These are phyloP conservation scores for Botrylloides violaceus DNA, from an alignment of 23 tunicate genomes.

Conservation along the genomic window DNA sequence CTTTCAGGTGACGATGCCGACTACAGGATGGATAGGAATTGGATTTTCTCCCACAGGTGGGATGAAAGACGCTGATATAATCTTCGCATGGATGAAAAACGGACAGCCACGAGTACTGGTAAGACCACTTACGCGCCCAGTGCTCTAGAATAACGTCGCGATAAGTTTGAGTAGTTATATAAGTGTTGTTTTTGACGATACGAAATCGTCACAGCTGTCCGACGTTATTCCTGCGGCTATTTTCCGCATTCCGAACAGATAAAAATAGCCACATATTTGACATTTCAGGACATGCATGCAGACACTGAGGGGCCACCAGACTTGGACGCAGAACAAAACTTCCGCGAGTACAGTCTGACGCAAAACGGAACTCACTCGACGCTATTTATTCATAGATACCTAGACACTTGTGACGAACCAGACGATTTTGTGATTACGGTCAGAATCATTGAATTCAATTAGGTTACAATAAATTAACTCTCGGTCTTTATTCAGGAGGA, in stretches of 20 bases:
- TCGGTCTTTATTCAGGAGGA: slow-evolving; percentile 3
- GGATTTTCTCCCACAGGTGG: slow-evolving; percentile 23
- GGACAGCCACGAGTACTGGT: slow-evolving; percentile 8
- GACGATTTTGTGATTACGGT: slow-evolving; percentile 16
- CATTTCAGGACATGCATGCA: slow-evolving; percentile 20
- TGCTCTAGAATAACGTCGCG: no score
- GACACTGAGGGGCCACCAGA: not conserved
- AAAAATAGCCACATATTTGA: no score
- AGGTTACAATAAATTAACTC: not conserved
- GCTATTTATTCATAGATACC: not conserved
- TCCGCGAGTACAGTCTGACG: not conserved
- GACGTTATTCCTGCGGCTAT: not conserved
- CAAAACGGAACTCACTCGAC: slow-evolving; percentile 24
- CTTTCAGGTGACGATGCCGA: slow-evolving; percentile 14
- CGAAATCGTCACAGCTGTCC: no score
- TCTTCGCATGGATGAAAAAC: slow-evolving; percentile 1
- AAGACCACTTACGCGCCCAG: no score
- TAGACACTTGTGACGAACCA: slow-evolving; percentile 20
- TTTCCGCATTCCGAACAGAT: no score
- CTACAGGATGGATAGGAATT: slow-evolving; percentile 22
- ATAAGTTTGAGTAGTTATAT: no score
- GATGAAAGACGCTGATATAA: slow-evolving; percentile 21
- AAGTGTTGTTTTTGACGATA: no score
- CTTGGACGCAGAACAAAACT: not conserved
- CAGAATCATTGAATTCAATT: not conserved